A percentile compares a stretch with the other conserved stretches of the same genome.
Evolutionary conservation across 2,888 invertebrate genomes (phyloP).

Genomic region (Lottia scabra): DNA sequence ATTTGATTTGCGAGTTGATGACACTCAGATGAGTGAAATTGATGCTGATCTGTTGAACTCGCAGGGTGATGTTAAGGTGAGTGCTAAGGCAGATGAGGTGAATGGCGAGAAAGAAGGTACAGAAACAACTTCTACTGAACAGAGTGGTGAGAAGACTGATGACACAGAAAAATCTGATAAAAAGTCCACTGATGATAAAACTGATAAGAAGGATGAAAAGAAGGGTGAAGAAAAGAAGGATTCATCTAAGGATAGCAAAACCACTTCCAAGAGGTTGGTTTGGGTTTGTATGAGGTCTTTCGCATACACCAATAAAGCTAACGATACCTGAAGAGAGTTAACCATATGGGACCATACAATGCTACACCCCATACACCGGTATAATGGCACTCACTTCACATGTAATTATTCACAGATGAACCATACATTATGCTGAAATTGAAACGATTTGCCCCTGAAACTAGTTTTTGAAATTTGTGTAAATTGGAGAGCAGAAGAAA

Average conservation of each 20-base stretch:
- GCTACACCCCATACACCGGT: too few species aligned
- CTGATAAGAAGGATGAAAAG: slow-evolving; percentile 41
- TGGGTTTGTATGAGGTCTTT: slow-evolving; percentile 26
- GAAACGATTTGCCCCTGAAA: too few species aligned
- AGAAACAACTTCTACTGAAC: slow-evolving; percentile 16
- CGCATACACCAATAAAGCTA: not conserved
- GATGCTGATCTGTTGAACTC: slow-evolving; percentile 61
- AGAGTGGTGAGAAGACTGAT: slow-evolving; percentile 12
- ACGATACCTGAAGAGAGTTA: too few species aligned
- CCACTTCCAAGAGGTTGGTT: slow-evolving; percentile 53
- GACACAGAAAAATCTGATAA: slow-evolving; percentile 37
- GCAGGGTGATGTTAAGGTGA: slow-evolving; percentile 27
- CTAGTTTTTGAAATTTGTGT: too few species aligned
- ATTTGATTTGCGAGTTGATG: slow-evolving; percentile 69
- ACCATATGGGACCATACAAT: too few species aligned
- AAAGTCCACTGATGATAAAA: slow-evolving; percentile 28
- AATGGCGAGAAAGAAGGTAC: slow-evolving; percentile 5
- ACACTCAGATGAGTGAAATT: slow-evolving; percentile 65
- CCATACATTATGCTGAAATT: too few species aligned
- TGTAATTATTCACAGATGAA: too few species aligned
- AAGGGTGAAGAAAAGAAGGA: slow-evolving; percentile 47
- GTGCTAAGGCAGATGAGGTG: slow-evolving; percentile 28
- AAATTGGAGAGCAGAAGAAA: too few species aligned
- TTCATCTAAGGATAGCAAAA: slow-evolving; percentile 45
- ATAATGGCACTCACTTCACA: too few species aligned